Evolutionary conservation across 2,888 invertebrate genomes (phyloP).

Genomic region (Eustalomyia histrio): DNA sequence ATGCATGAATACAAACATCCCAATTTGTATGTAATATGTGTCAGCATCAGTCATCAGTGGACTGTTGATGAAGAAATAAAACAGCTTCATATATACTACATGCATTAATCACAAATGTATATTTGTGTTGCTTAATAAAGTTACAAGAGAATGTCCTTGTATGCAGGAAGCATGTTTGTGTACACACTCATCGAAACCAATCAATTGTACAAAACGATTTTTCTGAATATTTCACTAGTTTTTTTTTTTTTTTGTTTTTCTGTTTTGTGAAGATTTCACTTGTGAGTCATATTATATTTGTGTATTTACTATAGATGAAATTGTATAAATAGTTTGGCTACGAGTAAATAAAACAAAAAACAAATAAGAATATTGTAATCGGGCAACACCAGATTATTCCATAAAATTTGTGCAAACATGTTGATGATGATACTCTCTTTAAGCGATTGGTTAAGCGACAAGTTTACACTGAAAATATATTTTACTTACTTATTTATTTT

Average conservation of each 20-base stretch:
- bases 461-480: no score
- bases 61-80: slow-evolving; percentile 21
- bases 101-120: neutral
- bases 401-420: neutral
- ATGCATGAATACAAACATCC: slow-evolving; percentile 1
- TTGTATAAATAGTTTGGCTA: neutral
- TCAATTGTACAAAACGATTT: slow-evolving; percentile 16
- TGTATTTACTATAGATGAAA: neutral
- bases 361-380: neutral
- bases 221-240: neutral
- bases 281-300: neutral
- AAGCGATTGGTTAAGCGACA: no score
- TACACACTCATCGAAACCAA: neutral
- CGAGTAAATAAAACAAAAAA: no score
- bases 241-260: neutral
- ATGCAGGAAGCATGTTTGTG: neutral
- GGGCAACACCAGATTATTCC: neutral
- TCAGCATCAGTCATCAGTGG: slow-evolving; percentile 24
- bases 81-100: neutral
- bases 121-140: slow-evolving; percentile 32
- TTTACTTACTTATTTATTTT: no score
- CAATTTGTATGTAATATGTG: neutral
- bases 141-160: slow-evolving; percentile 11
- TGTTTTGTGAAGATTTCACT: neutral
- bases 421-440: no score